Percentiles rank a stretch among this genome's conserved stretches.
phyloP scores from a whole-genome alignment of 2,113 vertebrate genomes.

The Labeo rohita region DNA sequence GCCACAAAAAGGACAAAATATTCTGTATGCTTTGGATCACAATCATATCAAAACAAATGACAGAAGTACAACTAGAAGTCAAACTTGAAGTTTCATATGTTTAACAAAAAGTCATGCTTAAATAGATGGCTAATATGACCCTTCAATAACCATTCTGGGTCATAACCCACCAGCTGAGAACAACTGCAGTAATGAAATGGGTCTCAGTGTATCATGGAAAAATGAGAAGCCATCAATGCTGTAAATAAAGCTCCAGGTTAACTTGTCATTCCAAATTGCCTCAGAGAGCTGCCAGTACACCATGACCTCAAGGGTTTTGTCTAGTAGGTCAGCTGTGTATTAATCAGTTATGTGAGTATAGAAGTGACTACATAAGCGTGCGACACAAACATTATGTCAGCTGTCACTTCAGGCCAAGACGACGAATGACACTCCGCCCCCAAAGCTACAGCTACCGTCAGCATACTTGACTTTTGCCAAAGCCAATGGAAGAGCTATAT shows the following conservation, averaged over 20 bases:
- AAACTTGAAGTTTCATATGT: background rate
- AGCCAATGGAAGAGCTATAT: background rate
- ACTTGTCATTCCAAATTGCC: background rate
- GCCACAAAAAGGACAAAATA: background rate
- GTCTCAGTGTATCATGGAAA: background rate
- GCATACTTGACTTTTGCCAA: slow-evolving; percentile 47
- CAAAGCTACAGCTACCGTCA: slow-evolving; percentile 54
- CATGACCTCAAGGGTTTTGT: slow-evolving; percentile 10
- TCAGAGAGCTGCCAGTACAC: background rate
- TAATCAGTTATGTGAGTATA: slow-evolving; percentile 18
- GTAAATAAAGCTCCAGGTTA: slow-evolving; percentile 1
- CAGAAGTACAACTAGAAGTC: background rate
- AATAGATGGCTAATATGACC: background rate
- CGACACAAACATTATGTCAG: slow-evolving; percentile 67
- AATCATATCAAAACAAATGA: background rate
- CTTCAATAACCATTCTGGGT: background rate
- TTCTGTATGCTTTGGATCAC: background rate
- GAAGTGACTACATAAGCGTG: background rate
- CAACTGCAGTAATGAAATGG: background rate
- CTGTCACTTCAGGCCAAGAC: slow-evolving; percentile 66
- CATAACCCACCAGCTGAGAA: background rate
- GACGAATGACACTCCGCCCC: slow-evolving; percentile 57
- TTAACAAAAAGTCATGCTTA: background rate
- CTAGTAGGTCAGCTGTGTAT: slow-evolving; percentile 10
- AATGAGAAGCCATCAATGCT: background rate